Conservation (phyloP, 2,888 invertebrate species). For the Pristionchus maxplancki region DNA sequence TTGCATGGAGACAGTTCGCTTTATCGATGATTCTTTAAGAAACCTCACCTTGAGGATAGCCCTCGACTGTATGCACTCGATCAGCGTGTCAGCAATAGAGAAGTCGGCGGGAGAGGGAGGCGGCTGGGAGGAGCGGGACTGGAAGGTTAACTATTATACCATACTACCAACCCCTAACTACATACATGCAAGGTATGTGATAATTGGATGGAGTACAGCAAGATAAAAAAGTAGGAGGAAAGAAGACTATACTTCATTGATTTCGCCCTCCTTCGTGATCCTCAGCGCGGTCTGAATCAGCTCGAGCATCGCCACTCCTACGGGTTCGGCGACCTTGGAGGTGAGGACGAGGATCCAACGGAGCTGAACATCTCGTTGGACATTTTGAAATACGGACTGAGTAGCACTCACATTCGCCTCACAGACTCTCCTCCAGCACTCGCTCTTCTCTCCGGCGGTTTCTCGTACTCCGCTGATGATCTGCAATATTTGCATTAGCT, state of each 20-base stretch:
- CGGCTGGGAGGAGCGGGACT: conserved; percentile 9
- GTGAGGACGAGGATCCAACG: conserved; percentile 33
- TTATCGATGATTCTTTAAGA: too few species aligned
- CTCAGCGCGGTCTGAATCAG: conserved; percentile 28
- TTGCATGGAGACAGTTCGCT: too few species aligned
- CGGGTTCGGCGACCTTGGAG: conserved; percentile 31
- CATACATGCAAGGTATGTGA: background rate
- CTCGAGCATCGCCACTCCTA: conserved; percentile 18
- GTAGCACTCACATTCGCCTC: conserved; percentile 26
- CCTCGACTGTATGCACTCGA: conserved; percentile 55
- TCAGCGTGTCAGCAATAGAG: conserved; percentile 53
- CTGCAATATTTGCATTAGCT: background rate
- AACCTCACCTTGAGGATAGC: conserved; percentile 52
- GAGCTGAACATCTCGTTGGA: background rate
- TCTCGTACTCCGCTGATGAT: background rate
- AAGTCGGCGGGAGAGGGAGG: conserved; percentile 21
- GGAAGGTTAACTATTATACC: background rate
- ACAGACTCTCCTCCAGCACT: conserved; percentile 43
- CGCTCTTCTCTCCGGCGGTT: background rate
- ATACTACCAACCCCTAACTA: background rate
- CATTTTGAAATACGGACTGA: background rate
- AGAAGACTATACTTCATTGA: background rate
- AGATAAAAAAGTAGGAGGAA: too few species aligned
- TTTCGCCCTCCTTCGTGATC: background rate
- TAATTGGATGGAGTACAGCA: background rate